phyloP scores from a whole-genome alignment of 2,113 vertebrate species.

The Cyanistes caeruleus region DNA sequence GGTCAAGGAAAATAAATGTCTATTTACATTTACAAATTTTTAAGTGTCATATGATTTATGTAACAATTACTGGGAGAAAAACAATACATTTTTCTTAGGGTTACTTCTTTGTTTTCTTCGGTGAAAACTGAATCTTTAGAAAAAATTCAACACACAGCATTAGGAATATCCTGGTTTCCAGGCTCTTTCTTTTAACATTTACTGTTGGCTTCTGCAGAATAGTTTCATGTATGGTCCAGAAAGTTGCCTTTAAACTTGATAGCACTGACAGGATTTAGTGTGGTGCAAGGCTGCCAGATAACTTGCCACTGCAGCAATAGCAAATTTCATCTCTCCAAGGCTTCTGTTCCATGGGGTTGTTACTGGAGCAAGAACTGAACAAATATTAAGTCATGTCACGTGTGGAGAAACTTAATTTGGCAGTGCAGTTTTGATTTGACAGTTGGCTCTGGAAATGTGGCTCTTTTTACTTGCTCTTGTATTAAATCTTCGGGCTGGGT shows the following conservation, averaged over 20 bases:
- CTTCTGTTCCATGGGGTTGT: not conserved
- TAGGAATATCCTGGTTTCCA: not conserved
- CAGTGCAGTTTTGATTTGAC: not conserved
- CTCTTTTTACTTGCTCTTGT: not conserved
- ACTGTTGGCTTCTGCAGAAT: not conserved
- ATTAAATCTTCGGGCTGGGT: accelerated
- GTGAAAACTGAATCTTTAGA: not conserved
- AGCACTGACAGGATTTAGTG: not conserved
- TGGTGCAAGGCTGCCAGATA: not conserved
- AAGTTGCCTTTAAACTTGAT: not conserved
- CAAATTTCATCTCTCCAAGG: not conserved
- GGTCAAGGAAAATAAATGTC: not conserved
- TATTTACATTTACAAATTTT: not conserved
- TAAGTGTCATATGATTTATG: not conserved
- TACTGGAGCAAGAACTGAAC: not conserved
- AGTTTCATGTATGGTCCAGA: not conserved
- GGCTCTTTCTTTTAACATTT: not conserved
- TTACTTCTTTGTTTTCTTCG: not conserved
- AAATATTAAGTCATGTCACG: not conserved
- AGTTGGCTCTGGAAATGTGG: not conserved
- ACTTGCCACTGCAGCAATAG: not conserved
- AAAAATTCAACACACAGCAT: not conserved
- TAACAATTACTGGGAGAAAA: not conserved
- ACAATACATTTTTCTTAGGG: not conserved
- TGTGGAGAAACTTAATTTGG: not conserved